Evolutionary conservation across 2,113 vertebrate species (phyloP).

Genomic region (Hemicordylus capensis): DNA sequence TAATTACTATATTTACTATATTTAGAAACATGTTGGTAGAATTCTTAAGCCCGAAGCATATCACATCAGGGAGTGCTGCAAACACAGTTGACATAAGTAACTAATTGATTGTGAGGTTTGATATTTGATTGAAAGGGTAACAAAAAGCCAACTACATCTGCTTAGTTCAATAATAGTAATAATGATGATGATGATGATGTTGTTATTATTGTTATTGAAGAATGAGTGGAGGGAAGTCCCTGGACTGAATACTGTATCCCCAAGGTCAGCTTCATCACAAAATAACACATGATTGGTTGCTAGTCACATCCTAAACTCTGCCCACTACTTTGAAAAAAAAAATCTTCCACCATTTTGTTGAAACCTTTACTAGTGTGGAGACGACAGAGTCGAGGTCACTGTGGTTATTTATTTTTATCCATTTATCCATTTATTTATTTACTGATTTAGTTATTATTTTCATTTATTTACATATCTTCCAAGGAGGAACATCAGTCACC

Average conservation of each 20-base stretch:
- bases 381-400: not conserved
- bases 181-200: too few relatives aligned
- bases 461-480: not conserved
- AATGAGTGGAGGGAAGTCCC: accelerated
- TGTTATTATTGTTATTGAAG: too few relatives aligned
- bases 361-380: not conserved
- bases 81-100: not conserved
- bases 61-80: slow-evolving; percentile 33
- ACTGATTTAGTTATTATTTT: too few relatives aligned
- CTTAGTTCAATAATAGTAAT: not conserved
- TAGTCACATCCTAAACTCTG: not conserved
- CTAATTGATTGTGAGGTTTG: not conserved
- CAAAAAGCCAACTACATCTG: accelerated
- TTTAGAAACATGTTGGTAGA: slow-evolving; percentile 29
- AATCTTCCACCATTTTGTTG: not conserved
- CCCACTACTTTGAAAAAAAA: not conserved
- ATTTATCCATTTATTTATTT: too few relatives aligned
- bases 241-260: not conserved
- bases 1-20: not conserved
- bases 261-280: accelerated
- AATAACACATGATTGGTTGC: not conserved
- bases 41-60: slow-evolving; percentile 21
- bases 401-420: not conserved
- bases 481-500: not conserved
- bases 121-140: not conserved